Evolutionary conservation across 2,888 invertebrate species (phyloP).

Genomic region (Tuberolachnus salignus): DNA sequence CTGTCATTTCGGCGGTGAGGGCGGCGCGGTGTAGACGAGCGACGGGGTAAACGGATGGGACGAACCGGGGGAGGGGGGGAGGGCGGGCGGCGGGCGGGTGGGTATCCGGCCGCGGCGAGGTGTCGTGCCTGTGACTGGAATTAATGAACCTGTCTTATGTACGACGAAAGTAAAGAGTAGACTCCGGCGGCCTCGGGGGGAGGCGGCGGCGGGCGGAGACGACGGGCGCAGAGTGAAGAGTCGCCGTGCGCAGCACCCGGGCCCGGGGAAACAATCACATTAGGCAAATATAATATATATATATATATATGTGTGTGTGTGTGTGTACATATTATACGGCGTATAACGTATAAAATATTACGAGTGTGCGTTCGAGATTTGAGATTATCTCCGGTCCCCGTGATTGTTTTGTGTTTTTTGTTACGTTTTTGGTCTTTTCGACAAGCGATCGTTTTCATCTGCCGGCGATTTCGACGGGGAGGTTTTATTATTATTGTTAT

Average conservation of each 20-base stretch:
- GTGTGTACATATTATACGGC: no score
- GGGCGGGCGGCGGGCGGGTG: no score
- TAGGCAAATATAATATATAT: neutral
- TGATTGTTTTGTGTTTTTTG: no score
- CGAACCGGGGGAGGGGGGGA: no score
- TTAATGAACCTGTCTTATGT: slow-evolving; percentile 53
- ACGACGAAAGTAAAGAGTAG: slow-evolving; percentile 15
- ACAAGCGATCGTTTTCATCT: no score
- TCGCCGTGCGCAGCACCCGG: neutral
- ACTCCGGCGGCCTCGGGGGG: no score
- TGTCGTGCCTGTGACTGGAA: slow-evolving; percentile 51
- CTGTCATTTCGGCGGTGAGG: slow-evolving; percentile 35
- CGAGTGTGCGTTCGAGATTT: neutral
- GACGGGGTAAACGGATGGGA: neutral
- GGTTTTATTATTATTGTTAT: no score
- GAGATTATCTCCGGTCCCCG: neutral
- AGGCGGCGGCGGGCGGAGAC: neutral
- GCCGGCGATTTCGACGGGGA: no score
- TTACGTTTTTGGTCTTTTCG: no score
- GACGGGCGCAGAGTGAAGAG: neutral
- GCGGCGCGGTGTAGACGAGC: neutral
- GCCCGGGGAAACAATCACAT: neutral
- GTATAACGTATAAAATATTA: no score
- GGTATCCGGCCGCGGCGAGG: slow-evolving; percentile 38
- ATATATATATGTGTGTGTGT: no score